phyloP scores from a whole-genome alignment of 2,797 vertebrate species.

The Oreortyx pictus region DNA sequence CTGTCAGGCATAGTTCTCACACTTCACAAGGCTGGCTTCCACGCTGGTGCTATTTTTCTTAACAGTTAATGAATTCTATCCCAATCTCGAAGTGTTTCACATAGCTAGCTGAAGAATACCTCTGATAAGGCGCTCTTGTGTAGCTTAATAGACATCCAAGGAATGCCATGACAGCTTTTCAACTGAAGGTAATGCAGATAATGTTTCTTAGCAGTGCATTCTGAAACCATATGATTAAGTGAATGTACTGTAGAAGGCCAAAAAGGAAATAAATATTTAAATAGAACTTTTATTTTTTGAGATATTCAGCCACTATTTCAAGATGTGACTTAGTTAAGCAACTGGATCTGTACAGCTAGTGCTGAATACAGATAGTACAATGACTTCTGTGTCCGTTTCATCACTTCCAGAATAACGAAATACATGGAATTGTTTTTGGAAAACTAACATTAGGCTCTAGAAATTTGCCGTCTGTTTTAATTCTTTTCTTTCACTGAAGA shows the following conservation, averaged over 20 bases:
- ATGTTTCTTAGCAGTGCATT: slow-evolving; percentile 13
- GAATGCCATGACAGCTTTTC: slow-evolving; percentile 50
- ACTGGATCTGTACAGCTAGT: neutral
- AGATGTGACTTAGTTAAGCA: neutral
- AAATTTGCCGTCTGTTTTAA: neutral
- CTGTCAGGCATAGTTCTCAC: slow-evolving; percentile 43
- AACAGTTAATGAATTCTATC: slow-evolving; percentile 54
- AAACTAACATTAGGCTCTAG: neutral
- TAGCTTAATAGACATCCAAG: slow-evolving; percentile 8
- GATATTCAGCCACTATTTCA: neutral
- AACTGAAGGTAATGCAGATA: slow-evolving; percentile 38
- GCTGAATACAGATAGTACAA: neutral
- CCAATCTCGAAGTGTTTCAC: slow-evolving; percentile 40
- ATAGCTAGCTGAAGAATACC: slow-evolving; percentile 45
- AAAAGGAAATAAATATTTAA: slow-evolving; percentile 11
- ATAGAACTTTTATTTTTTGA: neutral
- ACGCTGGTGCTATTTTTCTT: neutral
- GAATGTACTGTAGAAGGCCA: neutral
- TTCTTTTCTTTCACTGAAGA: neutral
- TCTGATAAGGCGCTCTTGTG: slow-evolving; percentile 30
- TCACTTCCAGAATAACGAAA: slow-evolving; percentile 6
- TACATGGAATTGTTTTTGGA: neutral
- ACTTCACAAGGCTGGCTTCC: slow-evolving; percentile 35
- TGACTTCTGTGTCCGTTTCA: too few species aligned
- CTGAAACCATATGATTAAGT: neutral